Percentiles rank a stretch among this genome's conserved stretches.
Conservation (phyloP, 1,140 invertebrate species). For the Teleogryllus occipitalis region DNA sequence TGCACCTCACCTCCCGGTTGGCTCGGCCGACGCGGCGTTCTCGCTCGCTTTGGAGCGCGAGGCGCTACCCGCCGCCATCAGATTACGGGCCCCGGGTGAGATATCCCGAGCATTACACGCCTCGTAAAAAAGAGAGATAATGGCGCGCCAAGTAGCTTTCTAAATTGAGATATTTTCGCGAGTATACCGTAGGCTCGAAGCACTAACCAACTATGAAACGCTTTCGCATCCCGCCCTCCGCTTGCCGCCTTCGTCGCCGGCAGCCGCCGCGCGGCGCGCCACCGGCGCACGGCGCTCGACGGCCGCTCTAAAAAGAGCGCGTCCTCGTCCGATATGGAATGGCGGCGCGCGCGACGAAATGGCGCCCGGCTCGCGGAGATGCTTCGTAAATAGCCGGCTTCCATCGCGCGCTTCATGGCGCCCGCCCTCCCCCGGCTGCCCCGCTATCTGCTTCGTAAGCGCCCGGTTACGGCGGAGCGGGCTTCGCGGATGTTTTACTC, state of each 20-base stretch:
- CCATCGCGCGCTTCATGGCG: too few species aligned
- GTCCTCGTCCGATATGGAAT: neutral
- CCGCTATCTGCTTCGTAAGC: too few species aligned
- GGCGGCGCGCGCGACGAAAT: too few species aligned
- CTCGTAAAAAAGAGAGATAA: neutral
- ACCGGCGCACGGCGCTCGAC: neutral
- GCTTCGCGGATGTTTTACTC: too few species aligned
- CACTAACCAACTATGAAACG: neutral
- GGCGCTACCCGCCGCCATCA: neutral
- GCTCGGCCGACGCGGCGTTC: neutral
- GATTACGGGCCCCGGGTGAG: neutral
- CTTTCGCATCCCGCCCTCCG: neutral
- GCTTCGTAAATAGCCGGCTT: too few species aligned
- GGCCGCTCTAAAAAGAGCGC: neutral
- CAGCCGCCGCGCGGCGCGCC: too few species aligned
- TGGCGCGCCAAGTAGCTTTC: neutral
- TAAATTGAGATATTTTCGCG: conserved; percentile 1
- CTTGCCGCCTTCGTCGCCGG: neutral
- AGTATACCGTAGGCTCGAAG: neutral
- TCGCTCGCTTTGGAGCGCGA: neutral
- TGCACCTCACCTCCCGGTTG: too few species aligned
- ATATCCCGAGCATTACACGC: neutral
- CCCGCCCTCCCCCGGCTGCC: too few species aligned
- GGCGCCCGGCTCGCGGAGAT: too few species aligned
- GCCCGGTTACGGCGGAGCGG: too few species aligned